phyloP scores from a whole-genome alignment of 2,888 invertebrate species.

The Sphaeridia pumilis region DNA sequence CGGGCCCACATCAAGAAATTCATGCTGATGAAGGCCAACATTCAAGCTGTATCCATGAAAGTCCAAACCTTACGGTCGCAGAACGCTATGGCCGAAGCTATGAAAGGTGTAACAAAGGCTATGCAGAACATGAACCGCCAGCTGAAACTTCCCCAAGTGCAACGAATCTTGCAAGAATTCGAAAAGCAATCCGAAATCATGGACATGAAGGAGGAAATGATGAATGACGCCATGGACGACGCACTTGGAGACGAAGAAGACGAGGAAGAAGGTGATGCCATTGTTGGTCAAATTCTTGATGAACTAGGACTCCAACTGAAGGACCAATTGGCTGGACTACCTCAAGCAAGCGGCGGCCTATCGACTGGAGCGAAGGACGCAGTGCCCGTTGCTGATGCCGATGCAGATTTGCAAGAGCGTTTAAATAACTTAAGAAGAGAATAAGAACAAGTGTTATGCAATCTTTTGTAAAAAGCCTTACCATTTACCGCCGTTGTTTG shows the following conservation, averaged over 20 bases:
- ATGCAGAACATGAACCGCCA: constrained; percentile 98
- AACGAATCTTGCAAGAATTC: constrained; percentile 92
- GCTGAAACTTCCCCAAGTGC: constrained; percentile 96
- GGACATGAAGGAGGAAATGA: constrained; percentile 99
- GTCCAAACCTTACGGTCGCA: constrained; percentile 96
- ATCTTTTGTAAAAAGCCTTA: neutral
- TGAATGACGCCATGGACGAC: constrained; percentile 99
- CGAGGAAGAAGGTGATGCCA: constrained; percentile 93
- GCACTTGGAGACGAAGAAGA: constrained; percentile 98
- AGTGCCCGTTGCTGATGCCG: constrained; percentile 63
- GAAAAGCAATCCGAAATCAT: constrained; percentile 99
- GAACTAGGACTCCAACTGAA: constrained; percentile 91
- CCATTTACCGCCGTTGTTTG: too few species aligned
- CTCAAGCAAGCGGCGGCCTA: constrained; percentile 52
- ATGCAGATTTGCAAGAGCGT: constrained; percentile 93
- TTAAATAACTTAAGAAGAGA: constrained; percentile 87
- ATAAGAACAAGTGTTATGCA: constrained; percentile 44
- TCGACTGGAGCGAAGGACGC: constrained; percentile 47
- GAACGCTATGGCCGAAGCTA: constrained; percentile 98
- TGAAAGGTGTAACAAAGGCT: constrained; percentile 96
- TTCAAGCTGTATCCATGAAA: constrained; percentile 93
- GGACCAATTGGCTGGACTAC: constrained; percentile 82
- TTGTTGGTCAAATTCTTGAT: constrained; percentile 91
- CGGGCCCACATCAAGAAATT: constrained; percentile 91
- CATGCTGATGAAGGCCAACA: constrained; percentile 98